Evolutionary conservation across 2,797 vertebrate genomes (phyloP).

Genomic region (Potorous gilbertii): DNA sequence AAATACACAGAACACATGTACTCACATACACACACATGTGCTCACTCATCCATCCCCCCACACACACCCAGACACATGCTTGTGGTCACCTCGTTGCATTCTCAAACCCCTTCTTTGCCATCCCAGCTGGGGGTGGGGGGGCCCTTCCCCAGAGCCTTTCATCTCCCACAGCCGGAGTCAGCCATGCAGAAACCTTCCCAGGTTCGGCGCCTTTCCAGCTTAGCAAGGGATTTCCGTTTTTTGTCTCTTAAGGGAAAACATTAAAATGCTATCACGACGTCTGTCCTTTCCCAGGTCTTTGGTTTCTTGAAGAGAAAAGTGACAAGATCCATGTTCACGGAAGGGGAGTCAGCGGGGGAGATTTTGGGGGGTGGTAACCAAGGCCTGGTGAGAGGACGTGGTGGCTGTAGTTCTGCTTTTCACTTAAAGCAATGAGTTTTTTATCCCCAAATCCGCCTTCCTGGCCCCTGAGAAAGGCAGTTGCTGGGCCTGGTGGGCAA

Average conservation of each 20-base stretch:
- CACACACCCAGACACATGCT: neutral
- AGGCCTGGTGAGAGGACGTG: neutral
- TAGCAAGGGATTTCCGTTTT: constrained; percentile 52
- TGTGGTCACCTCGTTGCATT: neutral
- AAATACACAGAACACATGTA: no score
- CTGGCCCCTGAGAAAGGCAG: neutral
- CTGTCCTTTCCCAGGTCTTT: neutral
- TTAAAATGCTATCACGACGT: neutral
- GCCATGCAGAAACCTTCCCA: constrained; percentile 59
- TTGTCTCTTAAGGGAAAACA: constrained; percentile 48
- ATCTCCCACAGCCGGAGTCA: neutral
- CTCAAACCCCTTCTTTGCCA: neutral
- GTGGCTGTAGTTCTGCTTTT: neutral
- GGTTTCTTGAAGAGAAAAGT: neutral
- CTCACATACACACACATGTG: no score
- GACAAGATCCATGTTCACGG: neutral
- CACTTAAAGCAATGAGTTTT: neutral
- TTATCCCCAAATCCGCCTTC: neutral
- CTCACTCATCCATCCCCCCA: neutral
- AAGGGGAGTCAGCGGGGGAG: neutral
- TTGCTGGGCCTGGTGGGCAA: no score
- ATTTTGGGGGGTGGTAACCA: neutral
- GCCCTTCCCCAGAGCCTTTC: constrained; percentile 44
- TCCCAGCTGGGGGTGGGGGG: neutral
- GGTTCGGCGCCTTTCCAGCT: constrained; percentile 44